A percentile compares a stretch with the other conserved stretches of the same genome.
These are phyloP conservation scores for Poecilia wingei DNA, from an alignment of 2,797 vertebrate genomes.

Conservation along the genomic window DNA sequence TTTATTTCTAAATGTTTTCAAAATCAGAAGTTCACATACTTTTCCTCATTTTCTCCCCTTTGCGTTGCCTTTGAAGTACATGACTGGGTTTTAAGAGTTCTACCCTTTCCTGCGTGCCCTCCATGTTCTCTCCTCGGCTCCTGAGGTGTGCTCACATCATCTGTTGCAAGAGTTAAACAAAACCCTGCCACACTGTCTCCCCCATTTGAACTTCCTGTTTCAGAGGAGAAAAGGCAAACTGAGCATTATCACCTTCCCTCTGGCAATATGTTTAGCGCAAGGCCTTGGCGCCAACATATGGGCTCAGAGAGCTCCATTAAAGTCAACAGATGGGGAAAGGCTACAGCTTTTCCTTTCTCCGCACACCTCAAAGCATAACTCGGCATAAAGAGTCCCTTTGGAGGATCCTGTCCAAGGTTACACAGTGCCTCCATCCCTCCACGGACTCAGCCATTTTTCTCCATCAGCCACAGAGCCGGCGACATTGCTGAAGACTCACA, in stretches of 20 bases:
- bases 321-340: slow-evolving; percentile 60
- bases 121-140: not conserved
- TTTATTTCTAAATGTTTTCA: not conserved
- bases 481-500: slow-evolving; percentile 44
- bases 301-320: slow-evolving; percentile 61
- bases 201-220: slow-evolving; percentile 14
- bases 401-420: slow-evolving; percentile 60
- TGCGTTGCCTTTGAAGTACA: not conserved
- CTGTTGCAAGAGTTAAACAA: not conserved
- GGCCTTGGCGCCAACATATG: slow-evolving; percentile 49
- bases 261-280: slow-evolving; percentile 44
- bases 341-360: slow-evolving; percentile 37
- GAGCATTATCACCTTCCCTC: slow-evolving; percentile 17
- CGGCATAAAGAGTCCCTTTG: slow-evolving; percentile 47
- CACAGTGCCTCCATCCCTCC: slow-evolving; percentile 34
- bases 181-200: not conserved
- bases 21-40: not conserved
- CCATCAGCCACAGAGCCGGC: slow-evolving; percentile 9
- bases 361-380: slow-evolving; percentile 48
- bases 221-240: not conserved
- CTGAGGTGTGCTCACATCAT: not conserved
- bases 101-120: not conserved
- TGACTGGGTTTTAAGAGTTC: not conserved
- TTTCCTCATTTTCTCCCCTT: not conserved
- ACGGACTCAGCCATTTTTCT: slow-evolving; percentile 20